Percentiles rank a stretch among this genome's conserved stretches.
Evolutionary conservation across 2,113 vertebrate genomes (phyloP).

Genomic region (Motacilla alba): DNA sequence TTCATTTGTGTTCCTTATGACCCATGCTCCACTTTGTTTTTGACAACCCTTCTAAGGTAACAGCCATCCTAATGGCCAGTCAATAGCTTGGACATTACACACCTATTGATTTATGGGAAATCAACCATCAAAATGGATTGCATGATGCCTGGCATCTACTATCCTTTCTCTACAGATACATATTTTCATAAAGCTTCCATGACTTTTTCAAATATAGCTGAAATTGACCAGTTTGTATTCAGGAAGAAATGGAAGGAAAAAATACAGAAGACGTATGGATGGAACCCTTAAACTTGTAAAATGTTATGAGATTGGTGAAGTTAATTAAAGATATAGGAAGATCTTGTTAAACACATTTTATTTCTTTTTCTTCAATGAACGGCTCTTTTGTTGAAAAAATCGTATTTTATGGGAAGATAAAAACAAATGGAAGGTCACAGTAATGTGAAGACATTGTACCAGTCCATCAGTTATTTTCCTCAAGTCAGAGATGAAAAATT

Average conservation of each 20-base stretch:
- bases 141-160: background rate
- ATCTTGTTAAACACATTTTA: background rate
- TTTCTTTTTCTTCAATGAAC: background rate
- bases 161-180: background rate
- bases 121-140: background rate
- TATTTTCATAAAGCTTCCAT: background rate
- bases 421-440: background rate
- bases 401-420: background rate
- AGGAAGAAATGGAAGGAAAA: background rate
- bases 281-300: background rate
- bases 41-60: background rate
- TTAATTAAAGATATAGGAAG: background rate
- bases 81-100: background rate
- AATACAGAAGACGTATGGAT: rapidly evolving
- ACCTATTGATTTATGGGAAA: background rate
- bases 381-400: background rate
- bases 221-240: background rate
- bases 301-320: background rate
- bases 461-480: background rate
- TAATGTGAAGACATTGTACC: background rate
- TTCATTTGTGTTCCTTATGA: background rate
- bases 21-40: background rate
- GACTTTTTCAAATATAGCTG: background rate
- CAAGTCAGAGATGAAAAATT: background rate
- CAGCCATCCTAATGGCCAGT: background rate